Percentiles rank a stretch among this genome's conserved stretches.
Conservation (phyloP, 2,797 vertebrate genomes). For the Eulemur coronatus region DNA sequence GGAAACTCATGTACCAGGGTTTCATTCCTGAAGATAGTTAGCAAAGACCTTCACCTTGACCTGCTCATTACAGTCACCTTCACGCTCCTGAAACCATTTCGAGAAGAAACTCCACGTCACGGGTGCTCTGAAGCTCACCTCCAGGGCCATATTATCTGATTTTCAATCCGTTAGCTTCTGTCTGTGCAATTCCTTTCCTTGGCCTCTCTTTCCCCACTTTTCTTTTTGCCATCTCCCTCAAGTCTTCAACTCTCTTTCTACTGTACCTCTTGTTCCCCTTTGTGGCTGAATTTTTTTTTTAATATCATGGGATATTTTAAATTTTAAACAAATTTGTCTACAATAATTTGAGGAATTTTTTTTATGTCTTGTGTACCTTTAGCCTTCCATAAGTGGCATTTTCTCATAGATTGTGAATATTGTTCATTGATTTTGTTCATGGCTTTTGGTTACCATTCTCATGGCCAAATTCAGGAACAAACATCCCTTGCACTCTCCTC, state of each 20-base stretch:
- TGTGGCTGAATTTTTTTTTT: neutral
- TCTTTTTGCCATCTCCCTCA: too few species aligned
- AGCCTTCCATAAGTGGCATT: neutral
- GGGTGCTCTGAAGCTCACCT: rapidly evolving
- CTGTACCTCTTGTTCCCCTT: neutral
- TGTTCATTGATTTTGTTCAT: neutral
- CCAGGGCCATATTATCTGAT: neutral
- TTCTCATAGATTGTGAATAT: neutral
- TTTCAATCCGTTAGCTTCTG: rapidly evolving
- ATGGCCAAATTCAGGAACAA: neutral
- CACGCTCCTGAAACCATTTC: neutral
- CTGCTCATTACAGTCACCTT: too few species aligned
- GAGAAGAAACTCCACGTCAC: neutral
- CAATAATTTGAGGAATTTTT: neutral
- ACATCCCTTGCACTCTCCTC: too few species aligned
- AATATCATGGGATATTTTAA: neutral
- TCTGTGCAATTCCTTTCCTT: rapidly evolving
- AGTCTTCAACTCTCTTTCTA: too few species aligned
- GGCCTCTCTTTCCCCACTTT: neutral
- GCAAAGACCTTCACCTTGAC: too few species aligned
- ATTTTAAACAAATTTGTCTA: neutral
- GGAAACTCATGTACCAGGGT: neutral
- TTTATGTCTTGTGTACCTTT: neutral
- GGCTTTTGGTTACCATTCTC: neutral
- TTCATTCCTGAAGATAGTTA: neutral